Evolutionary conservation across 2,888 invertebrate species (phyloP).

Genomic region (Chesias legatella): DNA sequence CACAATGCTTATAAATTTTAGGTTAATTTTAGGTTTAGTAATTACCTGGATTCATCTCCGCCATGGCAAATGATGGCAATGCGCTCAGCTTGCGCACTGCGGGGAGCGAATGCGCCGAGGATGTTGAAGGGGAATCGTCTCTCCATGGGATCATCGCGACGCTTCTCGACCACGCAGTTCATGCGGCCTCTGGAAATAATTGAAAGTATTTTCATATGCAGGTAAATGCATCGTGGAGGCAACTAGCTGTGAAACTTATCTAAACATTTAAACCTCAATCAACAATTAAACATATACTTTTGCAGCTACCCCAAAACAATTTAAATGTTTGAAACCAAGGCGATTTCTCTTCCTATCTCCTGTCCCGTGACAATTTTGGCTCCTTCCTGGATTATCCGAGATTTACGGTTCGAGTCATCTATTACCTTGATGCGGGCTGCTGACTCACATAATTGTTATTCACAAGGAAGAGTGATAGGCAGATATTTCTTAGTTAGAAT

Average conservation of each 20-base stretch:
- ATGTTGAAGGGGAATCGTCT: constrained; percentile 74
- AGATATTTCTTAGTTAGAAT: too few relatives aligned
- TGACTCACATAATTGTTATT: constrained; percentile 20
- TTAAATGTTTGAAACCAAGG: constrained; percentile 3
- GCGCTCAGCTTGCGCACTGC: constrained; percentile 86
- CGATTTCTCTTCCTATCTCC: constrained; percentile 3
- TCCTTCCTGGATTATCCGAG: constrained; percentile 13
- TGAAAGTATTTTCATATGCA: too few relatives aligned
- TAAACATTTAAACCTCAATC: too few relatives aligned
- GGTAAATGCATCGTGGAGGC: too few relatives aligned
- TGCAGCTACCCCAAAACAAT: neutral
- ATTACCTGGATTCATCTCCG: constrained; percentile 82
- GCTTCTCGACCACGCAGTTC: constrained; percentile 94
- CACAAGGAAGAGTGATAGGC: constrained; percentile 3
- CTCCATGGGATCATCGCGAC: constrained; percentile 91
- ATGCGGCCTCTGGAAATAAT: constrained; percentile 84
- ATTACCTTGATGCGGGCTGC: constrained; percentile 18
- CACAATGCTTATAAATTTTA: too few relatives aligned
- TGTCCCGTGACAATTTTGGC: constrained; percentile 12
- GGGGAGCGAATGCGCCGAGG: constrained; percentile 68
- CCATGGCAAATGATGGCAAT: constrained; percentile 94
- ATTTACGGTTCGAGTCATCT: constrained; percentile 17
- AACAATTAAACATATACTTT: too few relatives aligned
- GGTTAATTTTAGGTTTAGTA: too few relatives aligned
- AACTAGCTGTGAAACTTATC: too few relatives aligned